Percentiles rank a stretch among this genome's conserved stretches.
phyloP scores from a whole-genome alignment of 2,113 vertebrate species.

The Protobothrops flavoviridis region DNA sequence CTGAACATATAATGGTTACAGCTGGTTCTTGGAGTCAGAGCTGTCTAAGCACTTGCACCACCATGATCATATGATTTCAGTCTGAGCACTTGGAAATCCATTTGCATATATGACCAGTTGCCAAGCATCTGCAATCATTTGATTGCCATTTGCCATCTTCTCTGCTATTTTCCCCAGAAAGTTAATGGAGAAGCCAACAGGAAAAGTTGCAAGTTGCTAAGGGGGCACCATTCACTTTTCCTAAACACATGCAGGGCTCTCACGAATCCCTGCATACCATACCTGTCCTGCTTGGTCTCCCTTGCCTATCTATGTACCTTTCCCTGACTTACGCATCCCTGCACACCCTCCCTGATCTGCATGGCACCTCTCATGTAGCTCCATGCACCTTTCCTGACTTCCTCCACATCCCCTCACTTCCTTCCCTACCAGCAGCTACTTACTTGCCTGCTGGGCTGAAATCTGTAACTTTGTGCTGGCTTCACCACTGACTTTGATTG shows the following conservation, averaged over 20 bases:
- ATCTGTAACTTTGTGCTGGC: neutral
- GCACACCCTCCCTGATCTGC: neutral
- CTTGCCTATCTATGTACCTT: neutral
- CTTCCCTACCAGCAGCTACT: neutral
- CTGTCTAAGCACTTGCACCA: neutral
- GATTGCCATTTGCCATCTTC: neutral
- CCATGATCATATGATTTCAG: neutral
- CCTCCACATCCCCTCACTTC: neutral
- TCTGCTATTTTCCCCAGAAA: neutral
- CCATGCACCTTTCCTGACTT: neutral
- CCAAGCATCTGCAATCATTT: neutral
- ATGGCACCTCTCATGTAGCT: neutral
- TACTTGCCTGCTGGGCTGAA: neutral
- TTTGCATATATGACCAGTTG: neutral
- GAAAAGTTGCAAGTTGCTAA: neutral
- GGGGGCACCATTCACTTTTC: neutral
- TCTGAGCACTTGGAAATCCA: neutral
- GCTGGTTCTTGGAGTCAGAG: neutral
- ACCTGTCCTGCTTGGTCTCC: neutral
- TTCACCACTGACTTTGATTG: neutral
- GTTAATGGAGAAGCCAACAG: neutral
- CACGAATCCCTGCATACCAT: neutral
- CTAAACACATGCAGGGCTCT: neutral
- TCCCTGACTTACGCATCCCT: neutral
- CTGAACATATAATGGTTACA: neutral